Base-by-base conservation (phyloP, 2,797 vertebrate genomes). In the Steatocranus sp. region DNA sequence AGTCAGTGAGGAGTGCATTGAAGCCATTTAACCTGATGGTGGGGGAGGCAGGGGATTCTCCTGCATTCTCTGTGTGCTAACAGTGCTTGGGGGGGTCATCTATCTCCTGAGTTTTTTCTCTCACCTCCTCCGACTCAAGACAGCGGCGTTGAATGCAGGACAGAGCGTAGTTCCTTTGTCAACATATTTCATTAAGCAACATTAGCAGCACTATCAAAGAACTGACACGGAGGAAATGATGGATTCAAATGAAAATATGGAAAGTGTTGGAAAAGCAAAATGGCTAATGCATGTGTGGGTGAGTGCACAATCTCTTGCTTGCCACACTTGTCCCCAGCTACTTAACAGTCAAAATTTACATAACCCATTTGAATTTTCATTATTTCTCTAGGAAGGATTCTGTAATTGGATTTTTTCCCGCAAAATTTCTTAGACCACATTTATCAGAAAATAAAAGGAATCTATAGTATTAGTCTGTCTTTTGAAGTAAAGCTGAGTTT, bases 331-430 rank as follows among this genome's bases (percentile, higher is more conserved):
- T 81, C 25, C 66, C 85, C 86, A 84, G 70, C 85, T 87, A 82
- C 84, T 88, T 88, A 23, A 5, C 82, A 92, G 90, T 90, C 79
- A 86, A 27, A 87, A 93, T 94, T 94, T 92, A 91, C 92, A 94
- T 93, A 92, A 91, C 85, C 88, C 90, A 94, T 93, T 91, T 91
- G 87, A 81, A 75, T 88, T 91, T 92, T 87, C 83, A 93, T 94
- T 94, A 91, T 90, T 93, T 86, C 80, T 88, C 78, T 80, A 79
- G 83, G 86, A 90, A 88, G 79, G 74, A 87, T 90, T 79, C 83
- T 84, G 82, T 89, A 93, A 93, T 94, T 91, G 74, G 88, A 92
- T 94, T 91, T 89, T 66, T 49, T 2, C 51, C 83, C 46, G 80
- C 90, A 90, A 82, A 80, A 83, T 90, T 89, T 88, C 82, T 88